Evolutionary conservation across 2,797 vertebrate species (phyloP), one percentile per base, ranked within the genome.

Genomic region (Channa striata): DNA sequence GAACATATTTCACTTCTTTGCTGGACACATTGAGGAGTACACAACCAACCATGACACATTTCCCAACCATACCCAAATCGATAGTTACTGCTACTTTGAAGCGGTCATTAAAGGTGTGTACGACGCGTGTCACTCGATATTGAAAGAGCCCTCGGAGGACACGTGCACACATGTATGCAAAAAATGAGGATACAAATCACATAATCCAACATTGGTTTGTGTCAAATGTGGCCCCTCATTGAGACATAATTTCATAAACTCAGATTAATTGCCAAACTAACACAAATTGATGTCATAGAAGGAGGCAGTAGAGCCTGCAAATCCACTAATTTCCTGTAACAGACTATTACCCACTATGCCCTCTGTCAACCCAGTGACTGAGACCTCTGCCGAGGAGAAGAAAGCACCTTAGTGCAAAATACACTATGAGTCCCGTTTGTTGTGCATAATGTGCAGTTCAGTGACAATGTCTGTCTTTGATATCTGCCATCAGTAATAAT

Each of bases 221-320:
- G 42, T 58, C 57, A 64, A 85, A 81, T 53, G 62, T 70, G 68
- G n/a, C 52, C 77, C 69, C 77, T 77, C 65, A 81, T 87, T 83
- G 65, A 83, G 68, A 84, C 78, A 77, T 81, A 60, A 61, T 77
- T 77, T 85, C 53, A 61, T 82, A 59, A 71, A 89, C 82, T 90
- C 52, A 72, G 81, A 92, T 91, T 80, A 86, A 91, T 90, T 82
- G 58, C 42, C 36, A 85, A 89, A 92, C 90, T 79, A 91, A 77
- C 48, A 51, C 50, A 60, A 72, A 77, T 74, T 81, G 80, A 84
- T 90, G 75, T 79, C 66, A 57, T 20, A 61, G 60, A 79, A 65
- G 11, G 47, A 82, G 9, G 42, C 78, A 69, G 57, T 17, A n/a
- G 74, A 84, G 81, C 66, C 54, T 48, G 58, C 39, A 21, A 87